These are phyloP conservation scores for Himalopsyche japonica DNA, from an alignment of 2,888 invertebrate genomes.

Conservation along the genomic window DNA sequence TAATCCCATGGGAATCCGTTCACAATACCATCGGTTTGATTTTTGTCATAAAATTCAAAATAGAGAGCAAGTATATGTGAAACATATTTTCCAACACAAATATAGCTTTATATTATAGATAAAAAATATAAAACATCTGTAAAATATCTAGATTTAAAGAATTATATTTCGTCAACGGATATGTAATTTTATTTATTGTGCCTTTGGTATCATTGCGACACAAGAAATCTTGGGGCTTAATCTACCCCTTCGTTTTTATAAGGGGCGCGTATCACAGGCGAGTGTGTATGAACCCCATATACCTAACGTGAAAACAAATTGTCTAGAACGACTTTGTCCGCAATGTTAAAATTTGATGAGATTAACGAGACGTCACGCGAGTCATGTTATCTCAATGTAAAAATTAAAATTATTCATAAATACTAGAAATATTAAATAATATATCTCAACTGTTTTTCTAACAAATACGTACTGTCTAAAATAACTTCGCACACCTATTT, in stretches of 20 bases:
- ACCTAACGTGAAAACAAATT: constrained; percentile 34
- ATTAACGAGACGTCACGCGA: background rate
- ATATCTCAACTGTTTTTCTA: too few species aligned
- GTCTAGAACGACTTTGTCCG: constrained; percentile 37
- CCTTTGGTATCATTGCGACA: background rate
- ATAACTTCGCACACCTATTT: too few species aligned
- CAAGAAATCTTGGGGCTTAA: background rate
- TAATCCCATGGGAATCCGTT: constrained; percentile 19
- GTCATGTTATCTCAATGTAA: background rate
- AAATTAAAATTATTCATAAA: background rate
- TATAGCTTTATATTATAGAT: too few species aligned
- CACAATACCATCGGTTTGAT: constrained; percentile 17
- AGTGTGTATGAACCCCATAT: constrained; percentile 15
- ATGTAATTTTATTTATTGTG: background rate
- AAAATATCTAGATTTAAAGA: too few species aligned
- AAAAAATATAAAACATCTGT: too few species aligned
- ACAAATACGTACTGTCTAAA: too few species aligned
- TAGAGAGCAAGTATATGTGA: too few species aligned
- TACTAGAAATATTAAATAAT: too few species aligned
- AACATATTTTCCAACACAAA: too few species aligned
- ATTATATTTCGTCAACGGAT: too few species aligned
- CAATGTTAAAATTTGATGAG: background rate
- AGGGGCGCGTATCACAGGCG: background rate
- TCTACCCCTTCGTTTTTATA: background rate
- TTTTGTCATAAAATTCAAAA: background rate